phyloP scores from a whole-genome alignment of 35 echinoderm and acorn worm species.

The Apostichopus parvimensis region DNA sequence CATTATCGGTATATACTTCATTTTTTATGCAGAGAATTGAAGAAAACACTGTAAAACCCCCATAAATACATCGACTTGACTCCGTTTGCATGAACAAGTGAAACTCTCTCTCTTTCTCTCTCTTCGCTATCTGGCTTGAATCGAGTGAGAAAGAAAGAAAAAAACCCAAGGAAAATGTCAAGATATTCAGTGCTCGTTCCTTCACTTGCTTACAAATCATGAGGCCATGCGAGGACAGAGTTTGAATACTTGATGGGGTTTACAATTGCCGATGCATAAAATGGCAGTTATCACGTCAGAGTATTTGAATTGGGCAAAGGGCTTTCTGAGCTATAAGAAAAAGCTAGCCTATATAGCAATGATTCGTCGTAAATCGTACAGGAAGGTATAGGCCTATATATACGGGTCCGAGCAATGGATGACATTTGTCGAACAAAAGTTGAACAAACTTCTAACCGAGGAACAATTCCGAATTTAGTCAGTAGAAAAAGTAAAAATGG shows the following conservation, averaged over 20 bases:
- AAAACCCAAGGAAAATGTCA: neutral
- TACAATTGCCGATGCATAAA: constrained; percentile 13
- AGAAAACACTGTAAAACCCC: neutral
- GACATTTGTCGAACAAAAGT: too few relatives aligned
- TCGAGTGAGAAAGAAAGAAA: neutral
- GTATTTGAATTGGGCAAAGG: neutral
- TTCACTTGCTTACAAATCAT: constrained; percentile 12
- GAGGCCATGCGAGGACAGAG: neutral
- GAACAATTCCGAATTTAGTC: too few relatives aligned
- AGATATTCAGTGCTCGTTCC: neutral
- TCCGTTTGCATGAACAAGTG: neutral
- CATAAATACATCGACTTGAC: neutral
- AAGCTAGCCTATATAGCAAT: neutral
- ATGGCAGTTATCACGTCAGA: constrained; percentile 12
- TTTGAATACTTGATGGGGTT: constrained; percentile 1
- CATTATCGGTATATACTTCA: neutral
- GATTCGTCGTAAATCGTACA: neutral
- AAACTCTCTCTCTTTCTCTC: neutral
- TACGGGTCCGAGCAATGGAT: too few relatives aligned
- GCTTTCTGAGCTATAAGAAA: too few relatives aligned
- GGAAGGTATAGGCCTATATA: too few relatives aligned
- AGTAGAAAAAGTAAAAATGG: too few relatives aligned
- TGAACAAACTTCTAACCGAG: too few relatives aligned
- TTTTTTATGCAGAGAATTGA: neutral
- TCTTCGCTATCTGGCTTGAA: neutral